A percentile compares a stretch with the other conserved stretches of the same genome.
phyloP scores from a whole-genome alignment of 2,113 vertebrate species.

The Scophthalmus maximus region DNA sequence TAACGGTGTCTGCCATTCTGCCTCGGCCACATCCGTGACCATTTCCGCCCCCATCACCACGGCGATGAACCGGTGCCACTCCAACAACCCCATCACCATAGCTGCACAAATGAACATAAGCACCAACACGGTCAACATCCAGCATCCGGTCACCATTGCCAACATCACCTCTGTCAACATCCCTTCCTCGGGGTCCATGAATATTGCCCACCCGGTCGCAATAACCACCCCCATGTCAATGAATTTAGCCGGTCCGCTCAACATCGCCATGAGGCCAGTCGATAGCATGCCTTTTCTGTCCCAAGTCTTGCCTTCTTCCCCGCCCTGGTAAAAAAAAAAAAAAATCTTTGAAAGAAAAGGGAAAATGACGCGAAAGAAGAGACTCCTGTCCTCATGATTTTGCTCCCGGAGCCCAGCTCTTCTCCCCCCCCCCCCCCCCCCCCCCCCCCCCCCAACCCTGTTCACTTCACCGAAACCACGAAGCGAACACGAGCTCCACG shows the following conservation, averaged over 20 bases:
- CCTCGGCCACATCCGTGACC: conserved; percentile 86
- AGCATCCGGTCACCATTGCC: conserved; percentile 96
- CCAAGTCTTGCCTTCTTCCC: conserved; percentile 97
- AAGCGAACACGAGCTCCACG: conserved; percentile 58
- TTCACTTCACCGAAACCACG: conserved; percentile 47
- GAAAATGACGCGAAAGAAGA: conserved; percentile 66
- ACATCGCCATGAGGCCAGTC: conserved; percentile 97
- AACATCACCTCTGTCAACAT: conserved; percentile 96
- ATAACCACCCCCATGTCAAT: conserved; percentile 96
- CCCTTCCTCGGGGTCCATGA: conserved; percentile 91
- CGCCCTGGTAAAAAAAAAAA: conserved; percentile 88
- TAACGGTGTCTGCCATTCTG: conserved; percentile 93
- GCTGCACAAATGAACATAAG: conserved; percentile 98
- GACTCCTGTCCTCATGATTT: conserved; percentile 49
- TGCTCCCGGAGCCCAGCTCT: conserved; percentile 48
- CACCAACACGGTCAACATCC: conserved; percentile 97
- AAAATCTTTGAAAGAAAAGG: conserved; percentile 52
- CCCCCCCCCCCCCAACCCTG: conserved; percentile 18
- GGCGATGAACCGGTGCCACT: conserved; percentile 79
- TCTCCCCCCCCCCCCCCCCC: too few relatives aligned
- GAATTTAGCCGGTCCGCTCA: conserved; percentile 94
- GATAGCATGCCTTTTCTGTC: conserved; percentile 99
- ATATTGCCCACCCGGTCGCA: conserved; percentile 96
- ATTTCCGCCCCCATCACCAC: conserved; percentile 79
- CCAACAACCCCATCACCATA: conserved; percentile 94